Percentiles rank a stretch among this genome's conserved stretches.
Conservation (phyloP, 1,140 invertebrate species). For the Polypedilum pembai region DNA sequence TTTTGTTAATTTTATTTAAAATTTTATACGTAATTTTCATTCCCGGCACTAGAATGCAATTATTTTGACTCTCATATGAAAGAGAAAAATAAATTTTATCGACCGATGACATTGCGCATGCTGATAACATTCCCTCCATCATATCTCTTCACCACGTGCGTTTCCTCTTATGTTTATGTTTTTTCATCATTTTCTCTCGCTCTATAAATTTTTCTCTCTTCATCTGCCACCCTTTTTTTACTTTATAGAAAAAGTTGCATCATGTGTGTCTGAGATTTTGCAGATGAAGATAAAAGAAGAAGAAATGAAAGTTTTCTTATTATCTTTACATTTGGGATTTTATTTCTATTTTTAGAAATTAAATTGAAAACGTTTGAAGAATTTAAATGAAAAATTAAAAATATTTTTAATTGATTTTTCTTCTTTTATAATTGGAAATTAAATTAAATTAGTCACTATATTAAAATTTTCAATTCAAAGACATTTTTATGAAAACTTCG, state of each 20-base stretch:
- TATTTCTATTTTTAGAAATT: no score
- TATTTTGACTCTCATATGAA: neutral
- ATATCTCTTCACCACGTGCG: neutral
- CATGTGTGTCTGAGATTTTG: neutral
- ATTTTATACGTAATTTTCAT: neutral
- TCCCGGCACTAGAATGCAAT: neutral
- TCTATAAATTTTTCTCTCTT: neutral
- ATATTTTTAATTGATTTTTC: no score
- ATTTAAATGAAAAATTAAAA: no score
- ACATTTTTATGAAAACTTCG: no score
- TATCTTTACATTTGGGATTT: no score
- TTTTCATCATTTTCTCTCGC: neutral
- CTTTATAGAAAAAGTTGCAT: neutral
- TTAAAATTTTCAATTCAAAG: no score
- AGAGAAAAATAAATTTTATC: slow-evolving; percentile 1
- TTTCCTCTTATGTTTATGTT: slow-evolving; percentile 23
- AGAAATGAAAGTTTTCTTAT: no score
- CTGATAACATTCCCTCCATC: neutral
- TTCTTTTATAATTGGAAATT: no score
- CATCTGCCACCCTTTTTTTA: neutral
- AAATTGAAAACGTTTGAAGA: no score
- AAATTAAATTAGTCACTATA: no score
- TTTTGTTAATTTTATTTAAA: neutral
- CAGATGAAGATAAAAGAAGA: no score
- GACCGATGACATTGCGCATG: slow-evolving; percentile 8